Base-by-base conservation (phyloP, 2,888 invertebrate genomes). In the Orthonevra nobilis region DNA sequence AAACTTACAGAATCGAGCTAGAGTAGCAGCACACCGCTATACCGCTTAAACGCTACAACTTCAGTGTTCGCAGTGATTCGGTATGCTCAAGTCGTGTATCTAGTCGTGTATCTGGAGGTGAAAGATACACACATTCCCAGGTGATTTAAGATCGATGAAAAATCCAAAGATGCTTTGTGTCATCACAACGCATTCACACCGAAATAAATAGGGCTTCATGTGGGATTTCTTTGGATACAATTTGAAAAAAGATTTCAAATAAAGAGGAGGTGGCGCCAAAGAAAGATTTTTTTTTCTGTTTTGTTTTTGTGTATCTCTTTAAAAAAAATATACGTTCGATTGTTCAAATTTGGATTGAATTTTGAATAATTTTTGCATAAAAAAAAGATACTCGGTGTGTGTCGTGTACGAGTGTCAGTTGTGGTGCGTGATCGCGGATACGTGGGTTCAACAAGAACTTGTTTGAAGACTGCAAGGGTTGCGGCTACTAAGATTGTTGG, bases 381-480 rank as follows among this genome's bases (percentile, higher is more conserved):
- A 72, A n/a, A 54, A 72, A 54, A 54, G 20, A 61, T 46, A 61
- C 70, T 15, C 2, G 3, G 12, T 69, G 28, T 17, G 30, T 10
- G 15, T 26, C 23, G 30, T 14, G 19, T 15, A 9, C 42, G 42
- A 28, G 54, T 12, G 42, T 23, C 12, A 20, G 23, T 23, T 5
- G 23, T 23, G 3, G 5, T 23, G 3, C 23, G 23, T 23, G 3
- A 23, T 23, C 23, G 23, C 5, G 34, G 34, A 14, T 10, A 44
- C 63, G 75, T 72, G 77, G 77, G 77, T 58, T 52, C 6, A 44
- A 34, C n/a, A n/a, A n/a, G n/a, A 68, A 77, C 3, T 26, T 15
- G 40, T 36, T 42, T 52, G 15, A 38, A 58, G 58, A 58, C 38
- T 75, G 50, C 70, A 58, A 70, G 38, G 50, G 69, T 54, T 44